Base-by-base conservation (phyloP, 2,888 invertebrate genomes). In the Nipponacmea schrenckii region DNA sequence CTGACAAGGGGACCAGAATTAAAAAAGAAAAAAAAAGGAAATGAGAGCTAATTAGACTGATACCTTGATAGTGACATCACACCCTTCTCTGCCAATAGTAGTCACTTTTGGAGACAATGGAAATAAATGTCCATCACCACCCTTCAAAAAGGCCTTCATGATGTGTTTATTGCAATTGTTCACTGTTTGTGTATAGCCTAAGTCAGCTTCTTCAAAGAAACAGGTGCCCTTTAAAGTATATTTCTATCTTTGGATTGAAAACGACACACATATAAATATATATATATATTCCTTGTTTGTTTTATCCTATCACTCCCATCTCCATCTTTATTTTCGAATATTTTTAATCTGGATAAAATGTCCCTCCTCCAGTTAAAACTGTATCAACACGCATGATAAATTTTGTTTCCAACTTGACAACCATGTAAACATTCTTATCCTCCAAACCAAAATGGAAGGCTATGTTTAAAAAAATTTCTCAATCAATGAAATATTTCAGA, bases 51-150 rank as follows among this genome's bases (percentile, higher is more conserved):
- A 39, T 39, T 1, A 39, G 4, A 39, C 10, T 7, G 39, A 8
- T 81, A 89, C 89, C 86, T 87, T 85, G 50, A 89, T 81, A 8
- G 83, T 82, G 8, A 89, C 78, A 77, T 89, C 89, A 80, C 89
- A 89, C n/a, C 86, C 86, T 77, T 89, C 89, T 68, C 86, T 79
- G 50, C 89, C 89, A 62, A 89, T 77, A 10, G 89, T 89, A 44
- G 89, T 89, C 39, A 88, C 84, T 75, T 88, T 87, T 5, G 87
- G 87, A 7, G 87, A 80, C 48, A 89, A 79, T 24, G 84, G 84
- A 72, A 85, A 86, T 20, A 84, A 75, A 24, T 79, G 77, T 26
- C 84, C 83, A 76, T 88, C 87, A 24, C 73, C 69, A 50, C 83
- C 83, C 77, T 85, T 87, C 26, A 89, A 79, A 79, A 77, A 87